Percentiles rank a stretch among this genome's conserved stretches.
Conservation (phyloP, 2,888 invertebrate genomes). For the Argynnis bischoffii region DNA sequence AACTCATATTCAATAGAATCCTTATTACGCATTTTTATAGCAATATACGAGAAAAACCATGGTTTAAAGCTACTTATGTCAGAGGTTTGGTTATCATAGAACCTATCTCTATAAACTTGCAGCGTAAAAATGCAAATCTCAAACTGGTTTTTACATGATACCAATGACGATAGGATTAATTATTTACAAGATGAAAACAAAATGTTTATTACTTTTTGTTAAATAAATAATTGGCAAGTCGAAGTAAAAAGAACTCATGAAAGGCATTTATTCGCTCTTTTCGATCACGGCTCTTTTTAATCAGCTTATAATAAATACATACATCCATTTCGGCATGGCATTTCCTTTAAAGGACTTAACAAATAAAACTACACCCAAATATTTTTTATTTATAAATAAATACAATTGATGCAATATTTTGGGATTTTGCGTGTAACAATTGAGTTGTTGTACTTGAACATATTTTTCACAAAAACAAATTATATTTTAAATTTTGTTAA, state of each 20-base stretch:
- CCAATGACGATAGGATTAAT: constrained; percentile 26
- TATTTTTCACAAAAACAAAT: neutral
- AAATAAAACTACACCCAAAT: constrained; percentile 5
- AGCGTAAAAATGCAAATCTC: neutral
- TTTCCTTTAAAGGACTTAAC: constrained; percentile 18
- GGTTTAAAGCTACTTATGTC: neutral
- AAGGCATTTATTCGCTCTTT: constrained; percentile 3
- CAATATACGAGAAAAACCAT: too few species aligned
- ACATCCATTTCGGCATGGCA: constrained; percentile 13
- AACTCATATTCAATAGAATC: too few species aligned
- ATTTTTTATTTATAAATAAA: neutral
- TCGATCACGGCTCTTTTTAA: constrained; percentile 16
- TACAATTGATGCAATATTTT: constrained; percentile 18
- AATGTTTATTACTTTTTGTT: neutral
- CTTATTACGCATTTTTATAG: neutral
- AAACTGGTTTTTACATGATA: constrained; percentile 21
- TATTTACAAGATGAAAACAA: constrained; percentile 29
- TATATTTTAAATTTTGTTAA: neutral
- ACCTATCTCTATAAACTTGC: neutral
- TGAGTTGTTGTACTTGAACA: constrained; percentile 7
- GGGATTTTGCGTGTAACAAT: constrained; percentile 5
- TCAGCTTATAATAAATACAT: constrained; percentile 17
- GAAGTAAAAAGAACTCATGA: neutral
- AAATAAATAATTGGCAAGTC: constrained; percentile 18
- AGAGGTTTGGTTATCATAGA: neutral